Conservation (phyloP, 2,113 vertebrate genomes). For the Rostratula benghalensis region DNA sequence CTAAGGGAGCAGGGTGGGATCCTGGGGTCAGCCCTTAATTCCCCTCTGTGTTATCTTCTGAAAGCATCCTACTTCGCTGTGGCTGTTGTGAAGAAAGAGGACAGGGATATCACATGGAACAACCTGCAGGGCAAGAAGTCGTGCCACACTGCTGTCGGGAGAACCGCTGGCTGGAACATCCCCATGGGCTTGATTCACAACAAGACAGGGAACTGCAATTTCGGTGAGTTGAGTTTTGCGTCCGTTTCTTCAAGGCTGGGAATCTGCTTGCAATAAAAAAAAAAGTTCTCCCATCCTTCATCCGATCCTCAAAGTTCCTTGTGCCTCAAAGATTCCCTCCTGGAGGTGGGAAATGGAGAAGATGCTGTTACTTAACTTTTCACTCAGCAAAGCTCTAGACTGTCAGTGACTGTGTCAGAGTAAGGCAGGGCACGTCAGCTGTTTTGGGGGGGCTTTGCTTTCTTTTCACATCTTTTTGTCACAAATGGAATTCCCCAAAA, state of each 20-base stretch:
- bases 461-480: not conserved
- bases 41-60: not conserved
- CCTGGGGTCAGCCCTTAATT: not conserved
- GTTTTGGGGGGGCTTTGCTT: not conserved
- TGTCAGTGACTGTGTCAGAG: not conserved
- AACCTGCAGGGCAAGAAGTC: conserved; percentile 81
- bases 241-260: not conserved
- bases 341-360: not conserved
- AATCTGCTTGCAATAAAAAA: not conserved
- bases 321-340: not conserved
- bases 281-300: not conserved
- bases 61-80: conserved; percentile 79
- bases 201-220: conserved; percentile 70
- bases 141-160: conserved; percentile 83
- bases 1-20: not conserved
- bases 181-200: conserved; percentile 82
- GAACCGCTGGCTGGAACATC: conserved; percentile 88
- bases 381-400: not conserved
- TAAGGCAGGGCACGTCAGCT: not conserved
- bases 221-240: conserved; percentile 73
- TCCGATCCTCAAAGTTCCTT: not conserved
- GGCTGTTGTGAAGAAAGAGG: conserved; percentile 82
- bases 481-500: not conserved
- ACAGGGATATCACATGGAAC: conserved; percentile 72
- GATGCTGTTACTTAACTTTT: not conserved